Conservation (phyloP, 2,888 invertebrate species). For the Tetragonisca angustula region DNA sequence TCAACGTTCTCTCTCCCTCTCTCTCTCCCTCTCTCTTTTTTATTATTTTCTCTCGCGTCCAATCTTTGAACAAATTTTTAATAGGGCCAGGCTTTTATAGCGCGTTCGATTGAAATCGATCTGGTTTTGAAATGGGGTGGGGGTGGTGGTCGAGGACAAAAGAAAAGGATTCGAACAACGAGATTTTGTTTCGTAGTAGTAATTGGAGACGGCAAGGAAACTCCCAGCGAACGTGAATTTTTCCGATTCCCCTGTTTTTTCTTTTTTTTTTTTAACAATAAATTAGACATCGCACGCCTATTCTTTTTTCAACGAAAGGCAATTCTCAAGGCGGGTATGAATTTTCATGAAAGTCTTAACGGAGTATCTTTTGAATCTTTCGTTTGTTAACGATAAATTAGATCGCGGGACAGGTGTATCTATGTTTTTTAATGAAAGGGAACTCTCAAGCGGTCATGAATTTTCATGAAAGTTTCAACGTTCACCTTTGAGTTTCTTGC, state of each 20-base stretch:
- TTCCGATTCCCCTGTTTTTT: too few species aligned
- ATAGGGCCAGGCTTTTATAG: background rate
- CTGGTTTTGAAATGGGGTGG: background rate
- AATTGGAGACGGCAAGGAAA: background rate
- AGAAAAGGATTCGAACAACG: background rate
- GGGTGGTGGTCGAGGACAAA: background rate
- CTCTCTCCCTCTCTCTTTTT: too few species aligned
- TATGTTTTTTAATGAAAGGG: too few species aligned
- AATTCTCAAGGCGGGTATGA: too few species aligned
- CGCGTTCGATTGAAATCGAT: background rate
- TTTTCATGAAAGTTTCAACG: background rate
- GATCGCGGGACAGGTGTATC: too few species aligned
- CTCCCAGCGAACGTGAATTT: background rate
- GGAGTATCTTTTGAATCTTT: too few species aligned
- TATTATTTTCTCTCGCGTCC: background rate
- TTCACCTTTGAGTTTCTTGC: accelerated
- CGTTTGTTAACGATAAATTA: too few species aligned
- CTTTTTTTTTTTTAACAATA: too few species aligned
- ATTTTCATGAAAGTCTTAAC: too few species aligned
- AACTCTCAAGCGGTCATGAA: background rate
- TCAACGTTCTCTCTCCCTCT: background rate
- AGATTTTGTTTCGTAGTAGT: background rate
- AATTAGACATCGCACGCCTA: too few species aligned
- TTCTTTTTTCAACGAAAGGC: too few species aligned
- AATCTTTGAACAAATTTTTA: background rate